These are phyloP conservation scores for Sakesphorus luctuosus DNA, from an alignment of 2,113 vertebrate species.

Conservation along the genomic window DNA sequence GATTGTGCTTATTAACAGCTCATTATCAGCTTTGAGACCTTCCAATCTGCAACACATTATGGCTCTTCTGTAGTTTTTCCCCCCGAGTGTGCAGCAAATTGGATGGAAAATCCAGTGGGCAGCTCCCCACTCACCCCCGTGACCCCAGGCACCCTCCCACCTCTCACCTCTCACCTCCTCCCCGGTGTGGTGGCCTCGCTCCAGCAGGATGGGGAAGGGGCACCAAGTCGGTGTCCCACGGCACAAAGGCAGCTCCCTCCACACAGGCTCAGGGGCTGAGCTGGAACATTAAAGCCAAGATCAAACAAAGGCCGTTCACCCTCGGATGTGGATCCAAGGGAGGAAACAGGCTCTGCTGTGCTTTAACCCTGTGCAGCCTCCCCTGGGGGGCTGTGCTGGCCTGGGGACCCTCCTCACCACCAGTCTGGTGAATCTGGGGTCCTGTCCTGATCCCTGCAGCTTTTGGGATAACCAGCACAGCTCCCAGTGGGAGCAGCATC, in stretches of 20 bases:
- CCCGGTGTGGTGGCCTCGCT: accelerated
- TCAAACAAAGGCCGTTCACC: not conserved
- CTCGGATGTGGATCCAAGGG: not conserved
- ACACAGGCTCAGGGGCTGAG: accelerated
- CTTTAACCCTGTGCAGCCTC: not conserved
- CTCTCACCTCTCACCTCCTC: not conserved
- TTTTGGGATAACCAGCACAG: not conserved
- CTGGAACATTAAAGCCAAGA: not conserved
- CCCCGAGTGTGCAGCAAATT: accelerated
- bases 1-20: not conserved
- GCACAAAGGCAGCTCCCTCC: not conserved
- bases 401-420: accelerated
- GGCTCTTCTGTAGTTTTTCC: not conserved
- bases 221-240: not conserved
- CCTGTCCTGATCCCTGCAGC: not conserved
- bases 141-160: not conserved
- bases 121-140: accelerated
- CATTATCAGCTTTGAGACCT: not conserved
- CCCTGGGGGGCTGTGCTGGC: not conserved
- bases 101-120: not conserved
- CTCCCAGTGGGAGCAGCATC: accelerated
- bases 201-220: not conserved
- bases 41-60: not conserved
- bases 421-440: accelerated
- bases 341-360: not conserved